Evolutionary conservation across 1,140 invertebrate genomes (phyloP).

Genomic region (Bursaphelenchus mucronatus): DNA sequence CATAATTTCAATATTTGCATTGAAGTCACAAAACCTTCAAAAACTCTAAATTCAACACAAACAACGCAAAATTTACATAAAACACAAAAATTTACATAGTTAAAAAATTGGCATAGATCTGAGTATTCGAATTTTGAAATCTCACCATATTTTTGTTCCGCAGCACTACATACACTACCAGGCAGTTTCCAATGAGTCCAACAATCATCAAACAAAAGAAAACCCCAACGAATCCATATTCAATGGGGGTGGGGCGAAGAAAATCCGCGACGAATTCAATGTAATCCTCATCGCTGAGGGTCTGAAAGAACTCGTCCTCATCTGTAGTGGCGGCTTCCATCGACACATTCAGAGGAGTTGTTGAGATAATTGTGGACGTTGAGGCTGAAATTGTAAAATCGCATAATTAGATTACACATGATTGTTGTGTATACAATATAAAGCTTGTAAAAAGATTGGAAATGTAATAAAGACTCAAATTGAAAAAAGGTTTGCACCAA

Average conservation of each 20-base stretch:
- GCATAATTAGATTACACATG: no score
- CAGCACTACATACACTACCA: slow-evolving; percentile 29
- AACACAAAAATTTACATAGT: neutral
- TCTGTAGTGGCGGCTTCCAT: neutral
- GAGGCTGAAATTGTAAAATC: no score
- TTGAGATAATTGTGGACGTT: no score
- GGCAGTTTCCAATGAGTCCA: slow-evolving; percentile 26
- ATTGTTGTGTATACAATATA: no score
- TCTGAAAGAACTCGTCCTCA: slow-evolving; percentile 14
- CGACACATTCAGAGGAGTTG: no score
- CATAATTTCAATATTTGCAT: neutral
- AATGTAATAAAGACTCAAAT: no score
- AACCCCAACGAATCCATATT: slow-evolving; percentile 19
- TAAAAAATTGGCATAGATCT: neutral
- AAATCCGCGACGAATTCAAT: slow-evolving; percentile 24
- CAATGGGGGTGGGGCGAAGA: slow-evolving; percentile 17
- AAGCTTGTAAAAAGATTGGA: no score
- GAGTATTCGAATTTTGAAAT: neutral
- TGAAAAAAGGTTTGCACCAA: no score
- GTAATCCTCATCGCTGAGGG: slow-evolving; percentile 18
- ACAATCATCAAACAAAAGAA: slow-evolving; percentile 26
- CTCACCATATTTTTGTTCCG: slow-evolving; percentile 24
- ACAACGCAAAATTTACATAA: neutral
- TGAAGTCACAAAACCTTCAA: neutral
- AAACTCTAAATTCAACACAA: neutral